Evolutionary conservation across 1,140 invertebrate species (phyloP), one percentile per base, ranked within the genome.

Genomic region (Drosophila baimaii): DNA sequence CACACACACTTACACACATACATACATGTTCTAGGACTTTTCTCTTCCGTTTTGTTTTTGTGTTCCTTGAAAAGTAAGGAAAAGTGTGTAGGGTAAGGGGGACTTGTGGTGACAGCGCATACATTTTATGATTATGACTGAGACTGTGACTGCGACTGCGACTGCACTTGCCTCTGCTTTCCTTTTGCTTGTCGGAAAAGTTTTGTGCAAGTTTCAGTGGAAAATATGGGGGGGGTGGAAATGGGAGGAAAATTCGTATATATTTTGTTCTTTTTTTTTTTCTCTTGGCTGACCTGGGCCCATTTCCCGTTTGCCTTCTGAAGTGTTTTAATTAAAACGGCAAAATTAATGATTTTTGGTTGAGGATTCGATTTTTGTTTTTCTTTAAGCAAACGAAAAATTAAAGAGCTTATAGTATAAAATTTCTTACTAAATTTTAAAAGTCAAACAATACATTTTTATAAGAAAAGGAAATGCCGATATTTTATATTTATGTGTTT

Each of bases 111-210:
- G 81, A 86, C 82, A 78, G 78, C 69, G 81, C 61, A 78, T 77
- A 86, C 83, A 89, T 89, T 89, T 89, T 89, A 88, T 89, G 84
- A 89, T 89, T 88, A 88, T 88, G 84, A 83, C 68, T 83, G 66
- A 35, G 31, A 59, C 61, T 47, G 25, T 77, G 77, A 85, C 81
- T 85, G 84, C 84, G 76, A 80, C 80, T 89, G 73, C 44, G 29
- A 61, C 62, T 72, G 62, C 61, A 57, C 29, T 61, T 58, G 9
- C 43, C 62, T 54, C 47, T 23, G 54, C 61, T 59, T 47, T 72
- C 0, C 51, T 37, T 55, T 74, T 31, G 39, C 19, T 64, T 52
- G 51, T 31, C 2, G 39, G 49, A 51, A 29, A 54, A 75, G 70
- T 27, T 35, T 44, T 64, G 70, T 61, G 54, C 37, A 33, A 35